Conservation (phyloP, 2,888 invertebrate species). For the Meghimatium bilineatum region DNA sequence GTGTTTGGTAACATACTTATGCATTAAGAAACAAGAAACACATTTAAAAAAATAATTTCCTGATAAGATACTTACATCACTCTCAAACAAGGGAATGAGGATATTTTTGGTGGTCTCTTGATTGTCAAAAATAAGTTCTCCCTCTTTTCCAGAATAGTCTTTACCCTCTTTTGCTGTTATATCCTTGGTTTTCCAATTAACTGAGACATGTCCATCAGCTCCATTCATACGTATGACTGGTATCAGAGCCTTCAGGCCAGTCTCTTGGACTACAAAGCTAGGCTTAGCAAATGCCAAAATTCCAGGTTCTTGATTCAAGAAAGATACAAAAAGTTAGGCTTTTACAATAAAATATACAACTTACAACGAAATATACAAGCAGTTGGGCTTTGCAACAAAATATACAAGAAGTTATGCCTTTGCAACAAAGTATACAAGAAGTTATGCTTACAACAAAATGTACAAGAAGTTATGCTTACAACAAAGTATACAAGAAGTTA, state of each 20-base stretch:
- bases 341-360: neutral
- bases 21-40: too few relatives aligned
- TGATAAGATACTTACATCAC: slow-evolving; percentile 72
- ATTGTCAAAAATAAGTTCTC: slow-evolving; percentile 77
- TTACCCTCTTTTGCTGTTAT: slow-evolving; percentile 80
- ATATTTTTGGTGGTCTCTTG: slow-evolving; percentile 79
- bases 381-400: too few relatives aligned
- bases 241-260: slow-evolving; percentile 78
- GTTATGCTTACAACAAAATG: too few relatives aligned
- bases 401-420: too few relatives aligned
- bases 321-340: neutral
- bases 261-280: slow-evolving; percentile 80
- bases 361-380: too few relatives aligned
- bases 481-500: too few relatives aligned
- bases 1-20: too few relatives aligned
- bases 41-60: too few relatives aligned
- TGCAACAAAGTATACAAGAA: too few relatives aligned
- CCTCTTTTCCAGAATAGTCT: slow-evolving; percentile 80
- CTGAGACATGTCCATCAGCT: slow-evolving; percentile 80
- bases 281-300: slow-evolving; percentile 80
- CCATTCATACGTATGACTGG: slow-evolving; percentile 79
- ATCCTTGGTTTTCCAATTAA: slow-evolving; percentile 81
- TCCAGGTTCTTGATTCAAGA: slow-evolving; percentile 79
- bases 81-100: slow-evolving; percentile 80
- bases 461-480: too few relatives aligned